Conservation (phyloP, 2,888 invertebrate genomes). For the Creontiades dilutus region DNA sequence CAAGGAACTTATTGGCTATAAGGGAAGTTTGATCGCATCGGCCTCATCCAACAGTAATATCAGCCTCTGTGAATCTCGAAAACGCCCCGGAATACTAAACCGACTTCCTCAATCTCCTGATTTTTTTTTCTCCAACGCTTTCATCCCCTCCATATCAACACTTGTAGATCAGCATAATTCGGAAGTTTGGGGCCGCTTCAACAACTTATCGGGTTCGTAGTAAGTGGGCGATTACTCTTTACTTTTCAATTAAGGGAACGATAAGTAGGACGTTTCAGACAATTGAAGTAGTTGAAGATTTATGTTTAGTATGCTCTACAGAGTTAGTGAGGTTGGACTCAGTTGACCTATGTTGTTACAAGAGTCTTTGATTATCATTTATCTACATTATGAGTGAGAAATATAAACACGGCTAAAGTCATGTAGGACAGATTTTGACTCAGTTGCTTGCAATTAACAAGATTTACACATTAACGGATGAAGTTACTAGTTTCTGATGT, state of each 20-base stretch:
- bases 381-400: too few relatives aligned
- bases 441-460: too few relatives aligned
- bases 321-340: too few relatives aligned
- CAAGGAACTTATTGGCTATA: conserved; percentile 68
- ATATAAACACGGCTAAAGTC: too few relatives aligned
- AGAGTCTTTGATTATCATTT: too few relatives aligned
- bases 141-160: conserved; percentile 29
- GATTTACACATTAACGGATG: too few relatives aligned
- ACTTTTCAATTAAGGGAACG: conserved; percentile 6
- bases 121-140: not conserved
- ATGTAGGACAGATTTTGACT: too few relatives aligned
- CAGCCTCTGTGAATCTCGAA: conserved; percentile 42
- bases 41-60: conserved; percentile 69
- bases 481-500: too few relatives aligned
- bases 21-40: conserved; percentile 68
- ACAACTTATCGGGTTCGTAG: not conserved
- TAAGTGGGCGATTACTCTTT: not conserved
- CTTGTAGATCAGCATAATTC: conserved; percentile 46
- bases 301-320: not conserved
- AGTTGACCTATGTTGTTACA: too few relatives aligned
- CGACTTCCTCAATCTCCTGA: conserved; percentile 53
- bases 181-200: not conserved
- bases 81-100: conserved; percentile 53
- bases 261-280: not conserved
- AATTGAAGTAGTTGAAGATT: not conserved